These are phyloP conservation scores for Ctena decussata DNA, from an alignment of 2,888 invertebrate genomes.

Conservation along the genomic window DNA sequence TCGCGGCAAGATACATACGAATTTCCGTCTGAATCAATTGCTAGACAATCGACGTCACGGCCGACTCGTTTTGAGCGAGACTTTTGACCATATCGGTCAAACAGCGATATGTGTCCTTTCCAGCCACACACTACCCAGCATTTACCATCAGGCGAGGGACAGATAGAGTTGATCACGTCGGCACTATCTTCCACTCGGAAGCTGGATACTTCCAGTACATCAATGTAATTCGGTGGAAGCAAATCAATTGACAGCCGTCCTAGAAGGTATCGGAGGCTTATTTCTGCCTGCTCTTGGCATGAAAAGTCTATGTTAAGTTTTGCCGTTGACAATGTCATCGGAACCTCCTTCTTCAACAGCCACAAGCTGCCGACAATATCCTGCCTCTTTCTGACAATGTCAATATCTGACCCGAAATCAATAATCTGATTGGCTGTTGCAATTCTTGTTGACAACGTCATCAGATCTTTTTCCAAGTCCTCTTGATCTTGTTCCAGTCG, in stretches of 20 bases:
- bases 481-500: conserved; percentile 56
- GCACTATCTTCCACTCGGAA: conserved; percentile 65
- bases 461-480: conserved; percentile 49
- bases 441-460: conserved; percentile 55
- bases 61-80: conserved; percentile 46
- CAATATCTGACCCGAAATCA: conserved; percentile 67
- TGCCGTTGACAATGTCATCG: conserved; percentile 45
- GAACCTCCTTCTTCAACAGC: conserved; percentile 50
- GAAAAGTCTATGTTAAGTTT: conserved; percentile 54
- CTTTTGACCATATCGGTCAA: conserved; percentile 52
- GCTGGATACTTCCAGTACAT: conserved; percentile 58
- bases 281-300: conserved; percentile 57
- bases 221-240: conserved; percentile 62
- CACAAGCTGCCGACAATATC: conserved; percentile 48
- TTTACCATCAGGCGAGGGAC: conserved; percentile 64
- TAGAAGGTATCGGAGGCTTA: conserved; percentile 59
- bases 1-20: conserved; percentile 64
- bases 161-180: conserved; percentile 67
- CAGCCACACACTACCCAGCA: conserved; percentile 68
- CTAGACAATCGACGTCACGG: conserved; percentile 58
- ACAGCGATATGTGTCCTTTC: conserved; percentile 58
- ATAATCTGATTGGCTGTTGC: conserved; percentile 68
- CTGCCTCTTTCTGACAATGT: conserved; percentile 49
- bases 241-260: conserved; percentile 61
- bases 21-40: conserved; percentile 64